Base-by-base conservation (phyloP, 1,140 invertebrate species). In the Rhysida immarginata region DNA sequence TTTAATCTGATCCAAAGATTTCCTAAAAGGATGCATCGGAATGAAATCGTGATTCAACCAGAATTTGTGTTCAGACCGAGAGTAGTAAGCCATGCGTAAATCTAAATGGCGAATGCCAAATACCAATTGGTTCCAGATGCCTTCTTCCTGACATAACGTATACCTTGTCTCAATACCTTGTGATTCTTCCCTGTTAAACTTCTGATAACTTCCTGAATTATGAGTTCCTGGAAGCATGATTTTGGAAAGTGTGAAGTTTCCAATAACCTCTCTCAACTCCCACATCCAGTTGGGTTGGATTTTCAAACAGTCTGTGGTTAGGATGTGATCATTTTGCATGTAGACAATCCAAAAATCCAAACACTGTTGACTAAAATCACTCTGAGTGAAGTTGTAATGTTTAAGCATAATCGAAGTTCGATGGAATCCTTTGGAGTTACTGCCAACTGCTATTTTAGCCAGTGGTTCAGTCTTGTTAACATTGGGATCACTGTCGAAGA, bases 41-140 rank as follows among this genome's bases (percentile, higher is more conserved):
- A 82, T 74, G 58, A 81, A 65, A 59, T 82, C 82, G 62, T 85
- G 82, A 66, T 84, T 84, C 23, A 85, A 68, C 63, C 64, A 67
- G 56, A 64, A 66, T 29, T 59, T 60, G 5, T 46, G 3, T 2
- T 65, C 62, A 3, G 56, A 48, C 1, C 29, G 57, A 1, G 48
- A 23, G 55, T 56, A 56, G 35, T 26, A 56, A 8, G 8, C 55
- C 2, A 56, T 41, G 13, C 55, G 16, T 2, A 56, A 25, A 42
- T 56, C 55, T 20, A 56, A 56, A 18, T 49, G 41, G 2, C 55
- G 55, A 3, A 56, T 50, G 2, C 55, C 55, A 26, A 20, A 51
- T 18, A 50, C 26, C 2, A 56, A 25, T 26, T 56, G 55, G 21
- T 49, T 42, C 11, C 24, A 49, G 43, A 57, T 50, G 56, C 26